A percentile compares a stretch with the other conserved stretches of the same genome.
Evolutionary conservation across 1,140 invertebrate genomes (phyloP).

Genomic region (Psilanteris sp.): DNA sequence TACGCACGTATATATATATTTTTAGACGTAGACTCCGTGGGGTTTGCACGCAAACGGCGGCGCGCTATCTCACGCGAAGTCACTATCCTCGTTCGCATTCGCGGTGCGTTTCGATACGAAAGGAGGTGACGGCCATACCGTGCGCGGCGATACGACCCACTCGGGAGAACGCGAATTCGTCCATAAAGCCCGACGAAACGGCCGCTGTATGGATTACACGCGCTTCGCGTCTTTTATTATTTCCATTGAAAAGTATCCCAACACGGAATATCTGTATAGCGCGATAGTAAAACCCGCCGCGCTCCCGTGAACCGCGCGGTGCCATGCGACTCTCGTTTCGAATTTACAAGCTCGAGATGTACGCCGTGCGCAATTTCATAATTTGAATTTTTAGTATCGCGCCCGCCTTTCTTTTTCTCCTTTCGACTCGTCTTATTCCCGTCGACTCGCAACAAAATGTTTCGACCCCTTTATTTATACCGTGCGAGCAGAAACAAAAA

Average conservation of each 20-base stretch:
- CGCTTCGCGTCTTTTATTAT: slow-evolving; percentile 50
- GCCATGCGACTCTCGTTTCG: too few relatives aligned
- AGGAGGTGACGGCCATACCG: slow-evolving; percentile 56
- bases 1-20: slow-evolving; percentile 50
- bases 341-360: too few relatives aligned
- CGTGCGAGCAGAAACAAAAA: too few relatives aligned
- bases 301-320: too few relatives aligned
- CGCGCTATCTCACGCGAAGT: slow-evolving; percentile 48
- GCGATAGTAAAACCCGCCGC: neutral
- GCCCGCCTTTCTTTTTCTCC: too few relatives aligned
- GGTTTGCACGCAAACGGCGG: slow-evolving; percentile 2
- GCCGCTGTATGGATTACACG: slow-evolving; percentile 40
- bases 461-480: too few relatives aligned
- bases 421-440: too few relatives aligned
- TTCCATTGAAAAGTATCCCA: slow-evolving; percentile 40
- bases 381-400: too few relatives aligned
- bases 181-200: slow-evolving; percentile 40
- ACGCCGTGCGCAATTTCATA: too few relatives aligned
- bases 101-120: slow-evolving; percentile 55
- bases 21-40: slow-evolving; percentile 44
- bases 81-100: slow-evolving; percentile 60
- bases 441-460: too few relatives aligned
- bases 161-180: slow-evolving; percentile 38
- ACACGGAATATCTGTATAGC: slow-evolving; percentile 19
- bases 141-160: slow-evolving; percentile 36